A percentile compares a stretch with the other conserved stretches of the same genome.
These are phyloP conservation scores for Trichogramma dendrolimi DNA, from an alignment of 2,888 invertebrate genomes.

Conservation along the genomic window DNA sequence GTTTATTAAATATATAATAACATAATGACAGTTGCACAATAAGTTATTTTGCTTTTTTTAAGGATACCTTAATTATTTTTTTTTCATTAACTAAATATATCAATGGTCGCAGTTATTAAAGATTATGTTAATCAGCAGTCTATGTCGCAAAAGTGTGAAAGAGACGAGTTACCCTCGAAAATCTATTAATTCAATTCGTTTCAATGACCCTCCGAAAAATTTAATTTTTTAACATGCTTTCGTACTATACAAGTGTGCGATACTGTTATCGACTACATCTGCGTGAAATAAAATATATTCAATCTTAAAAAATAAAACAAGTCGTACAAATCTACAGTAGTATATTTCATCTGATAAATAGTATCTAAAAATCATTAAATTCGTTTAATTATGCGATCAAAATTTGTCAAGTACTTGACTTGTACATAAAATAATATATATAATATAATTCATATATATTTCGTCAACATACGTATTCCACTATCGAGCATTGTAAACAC, in stretches of 20 bases:
- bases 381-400: not conserved
- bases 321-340: slow-evolving; percentile 19
- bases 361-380: slow-evolving; percentile 7
- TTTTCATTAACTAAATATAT: slow-evolving; percentile 5
- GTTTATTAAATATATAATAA: slow-evolving; percentile 21
- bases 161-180: slow-evolving; percentile 9
- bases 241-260: not conserved
- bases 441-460: too few relatives aligned
- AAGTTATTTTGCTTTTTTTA: slow-evolving; percentile 13
- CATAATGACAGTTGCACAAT: slow-evolving; percentile 19
- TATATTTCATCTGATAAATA: not conserved
- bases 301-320: slow-evolving; percentile 10
- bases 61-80: slow-evolving; percentile 7
- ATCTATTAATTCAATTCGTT: too few relatives aligned
- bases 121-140: slow-evolving; percentile 6
- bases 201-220: too few relatives aligned
- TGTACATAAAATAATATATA: slow-evolving; percentile 12
- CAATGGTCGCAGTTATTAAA: slow-evolving; percentile 8
- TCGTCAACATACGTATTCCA: not conserved
- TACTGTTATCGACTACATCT: slow-evolving; percentile 6
- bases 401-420: not conserved
- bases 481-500: slow-evolving; percentile 2
- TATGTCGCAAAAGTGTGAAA: slow-evolving; percentile 14
- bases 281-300: slow-evolving; percentile 12
- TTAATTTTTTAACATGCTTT: too few relatives aligned